Conservation (phyloP, 2,797 vertebrate genomes). For the Lacerta bilineata region DNA sequence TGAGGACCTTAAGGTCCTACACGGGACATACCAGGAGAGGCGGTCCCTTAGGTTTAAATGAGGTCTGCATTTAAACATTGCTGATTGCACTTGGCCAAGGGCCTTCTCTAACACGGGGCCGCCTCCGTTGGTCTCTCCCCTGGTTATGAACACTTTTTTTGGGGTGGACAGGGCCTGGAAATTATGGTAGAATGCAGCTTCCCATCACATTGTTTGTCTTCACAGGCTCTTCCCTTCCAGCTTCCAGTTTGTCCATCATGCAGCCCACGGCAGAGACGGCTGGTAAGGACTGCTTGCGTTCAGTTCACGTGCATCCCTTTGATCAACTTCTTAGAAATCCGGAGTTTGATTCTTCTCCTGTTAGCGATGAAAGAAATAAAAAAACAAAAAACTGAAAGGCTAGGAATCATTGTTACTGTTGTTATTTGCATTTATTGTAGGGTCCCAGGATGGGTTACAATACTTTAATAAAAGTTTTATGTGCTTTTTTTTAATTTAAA, state of each 20-base stretch:
- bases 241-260: slow-evolving; percentile 23
- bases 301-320: background rate
- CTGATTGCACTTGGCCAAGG: too few relatives aligned
- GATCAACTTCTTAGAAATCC: background rate
- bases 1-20: too few relatives aligned
- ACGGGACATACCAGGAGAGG: too few relatives aligned
- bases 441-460: too few relatives aligned
- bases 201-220: accelerated
- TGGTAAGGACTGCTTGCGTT: background rate
- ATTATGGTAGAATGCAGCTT: background rate
- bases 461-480: too few relatives aligned
- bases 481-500: too few relatives aligned
- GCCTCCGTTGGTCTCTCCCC: background rate
- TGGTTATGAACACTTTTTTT: background rate
- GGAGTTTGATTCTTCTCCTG: background rate
- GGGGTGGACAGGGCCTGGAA: background rate
- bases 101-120: too few relatives aligned
- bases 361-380: background rate
- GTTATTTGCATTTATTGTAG: too few relatives aligned
- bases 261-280: background rate
- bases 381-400: background rate
- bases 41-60: too few relatives aligned
- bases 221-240: slow-evolving; percentile 26
- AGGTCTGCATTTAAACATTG: too few relatives aligned
- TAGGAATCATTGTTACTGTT: background rate